Evolutionary conservation across 2,888 invertebrate species (phyloP), one percentile per base, ranked within the genome.

Genomic region (Hirudinaria manillensis): DNA sequence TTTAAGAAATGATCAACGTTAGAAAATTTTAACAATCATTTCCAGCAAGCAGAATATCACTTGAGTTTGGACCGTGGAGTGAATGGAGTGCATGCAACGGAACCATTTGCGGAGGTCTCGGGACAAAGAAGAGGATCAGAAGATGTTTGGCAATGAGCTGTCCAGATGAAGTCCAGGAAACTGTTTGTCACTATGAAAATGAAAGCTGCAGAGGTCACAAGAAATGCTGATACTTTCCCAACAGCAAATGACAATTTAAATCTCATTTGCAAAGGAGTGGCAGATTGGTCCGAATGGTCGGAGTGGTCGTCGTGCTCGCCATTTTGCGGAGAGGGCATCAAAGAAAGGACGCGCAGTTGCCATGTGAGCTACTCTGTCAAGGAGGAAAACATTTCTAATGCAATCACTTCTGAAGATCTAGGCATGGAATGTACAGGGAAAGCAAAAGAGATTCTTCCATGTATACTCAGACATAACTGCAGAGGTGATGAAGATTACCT

Each of bases 261-360:
- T 45, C 16, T 10, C 45, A 45, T 16, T 45, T 45, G 45, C 45
- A 45, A 45, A 45, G 84, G 81, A 68, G 79, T 83, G 72, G 83
- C 83, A 16, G 82, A 80, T 1, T 84, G 83, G 83, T 82, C 82
- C 0, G 70, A 78, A 24, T 84, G 84, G 84, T 78, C 78, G 13
- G 78, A 78, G 1, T 84, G 82, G 82, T 79, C 81, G 13, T 29
- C 70, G 2, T 83, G 83, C 77, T 78, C 81, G 0, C 80, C 80
- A 24, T 81, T 81, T 4, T 84, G 84, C 74, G 83, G 83, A 0
- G 75, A 77, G 3, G 83, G 82, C 4, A 71, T 77, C 55, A 78
- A 80, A 65, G 79, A 80, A 29, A 79, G 82, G 73, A 77, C 78
- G 19, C 79, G 84, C 27, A 76, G 75, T 0, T 84, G 84, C 32